Conservation (phyloP, 2,888 invertebrate species). For the Ditylenchus weischeri region DNA sequence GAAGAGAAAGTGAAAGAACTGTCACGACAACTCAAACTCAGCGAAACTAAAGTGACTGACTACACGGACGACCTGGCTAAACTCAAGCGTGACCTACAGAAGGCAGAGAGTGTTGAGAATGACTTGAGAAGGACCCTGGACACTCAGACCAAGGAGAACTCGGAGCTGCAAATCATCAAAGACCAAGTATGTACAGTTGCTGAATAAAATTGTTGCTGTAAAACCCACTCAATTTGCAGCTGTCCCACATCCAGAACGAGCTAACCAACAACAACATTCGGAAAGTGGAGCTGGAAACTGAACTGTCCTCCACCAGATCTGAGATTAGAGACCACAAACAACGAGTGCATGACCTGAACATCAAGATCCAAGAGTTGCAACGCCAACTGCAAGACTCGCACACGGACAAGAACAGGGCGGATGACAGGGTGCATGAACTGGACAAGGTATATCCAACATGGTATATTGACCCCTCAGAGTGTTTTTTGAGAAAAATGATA, state of each 20-base stretch:
- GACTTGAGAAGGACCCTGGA: conserved; percentile 52
- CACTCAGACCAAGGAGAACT: conserved; percentile 43
- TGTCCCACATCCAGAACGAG: conserved; percentile 45
- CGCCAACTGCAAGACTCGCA: conserved; percentile 54
- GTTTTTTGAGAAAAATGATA: no score
- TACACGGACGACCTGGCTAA: conserved; percentile 52
- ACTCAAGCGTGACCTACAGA: conserved; percentile 48
- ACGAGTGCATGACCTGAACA: conserved; percentile 47
- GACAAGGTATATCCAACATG: no score
- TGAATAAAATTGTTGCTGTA: conserved; percentile 11
- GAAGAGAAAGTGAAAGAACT: conserved; percentile 54
- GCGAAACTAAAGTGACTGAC: conserved; percentile 51
- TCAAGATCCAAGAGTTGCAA: conserved; percentile 52
- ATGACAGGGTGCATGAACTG: conserved; percentile 49
- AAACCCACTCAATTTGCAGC: conserved; percentile 30
- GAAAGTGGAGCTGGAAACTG: conserved; percentile 50
- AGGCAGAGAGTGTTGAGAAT: conserved; percentile 50
- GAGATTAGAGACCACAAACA: conserved; percentile 57
- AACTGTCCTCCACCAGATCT: conserved; percentile 46
- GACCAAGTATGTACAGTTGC: conserved; percentile 39
- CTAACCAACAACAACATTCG: conserved; percentile 44
- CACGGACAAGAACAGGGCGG: conserved; percentile 53
- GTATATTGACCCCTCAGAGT: no score
- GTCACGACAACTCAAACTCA: conserved; percentile 48
- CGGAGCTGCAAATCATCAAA: conserved; percentile 46